phyloP scores from a whole-genome alignment of 2,888 invertebrate species.

The Xestia rhomboidea region DNA sequence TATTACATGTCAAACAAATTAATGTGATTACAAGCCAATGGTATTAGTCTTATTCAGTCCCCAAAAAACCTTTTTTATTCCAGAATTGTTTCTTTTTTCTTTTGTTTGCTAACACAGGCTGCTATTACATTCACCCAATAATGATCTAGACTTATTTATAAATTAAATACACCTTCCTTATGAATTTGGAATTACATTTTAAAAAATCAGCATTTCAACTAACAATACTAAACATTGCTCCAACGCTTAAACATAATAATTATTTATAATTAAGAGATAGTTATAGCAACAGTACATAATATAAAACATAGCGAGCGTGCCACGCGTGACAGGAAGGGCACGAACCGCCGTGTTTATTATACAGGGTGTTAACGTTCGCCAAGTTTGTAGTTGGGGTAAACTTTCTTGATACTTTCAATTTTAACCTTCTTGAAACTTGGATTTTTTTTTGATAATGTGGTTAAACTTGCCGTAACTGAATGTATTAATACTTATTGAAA shows the following conservation, averaged over 20 bases:
- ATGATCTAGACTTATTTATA: neutral
- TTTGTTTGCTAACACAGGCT: neutral
- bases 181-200: no score
- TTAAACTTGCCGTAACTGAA: neutral
- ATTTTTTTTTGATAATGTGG: neutral
- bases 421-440: constrained; percentile 26
- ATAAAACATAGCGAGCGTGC: constrained; percentile 27
- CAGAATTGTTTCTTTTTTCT: neutral
- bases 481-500: neutral
- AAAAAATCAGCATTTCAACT: neutral
- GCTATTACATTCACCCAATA: neutral
- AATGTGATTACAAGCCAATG: neutral
- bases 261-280: constrained; percentile 36
- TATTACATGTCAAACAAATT: neutral
- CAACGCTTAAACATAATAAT: constrained; percentile 20
- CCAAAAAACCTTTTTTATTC: neutral
- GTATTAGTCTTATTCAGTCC: neutral
- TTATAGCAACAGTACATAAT: neutral
- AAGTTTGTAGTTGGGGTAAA: neutral
- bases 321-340: constrained; percentile 54
- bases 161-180: neutral
- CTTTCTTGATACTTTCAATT: constrained; percentile 35
- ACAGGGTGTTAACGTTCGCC: constrained; percentile 24
- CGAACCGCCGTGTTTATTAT: constrained; percentile 43
- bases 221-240: constrained; percentile 11